Conservation (phyloP, 2,888 invertebrate species). For the Stenurella melanura region DNA sequence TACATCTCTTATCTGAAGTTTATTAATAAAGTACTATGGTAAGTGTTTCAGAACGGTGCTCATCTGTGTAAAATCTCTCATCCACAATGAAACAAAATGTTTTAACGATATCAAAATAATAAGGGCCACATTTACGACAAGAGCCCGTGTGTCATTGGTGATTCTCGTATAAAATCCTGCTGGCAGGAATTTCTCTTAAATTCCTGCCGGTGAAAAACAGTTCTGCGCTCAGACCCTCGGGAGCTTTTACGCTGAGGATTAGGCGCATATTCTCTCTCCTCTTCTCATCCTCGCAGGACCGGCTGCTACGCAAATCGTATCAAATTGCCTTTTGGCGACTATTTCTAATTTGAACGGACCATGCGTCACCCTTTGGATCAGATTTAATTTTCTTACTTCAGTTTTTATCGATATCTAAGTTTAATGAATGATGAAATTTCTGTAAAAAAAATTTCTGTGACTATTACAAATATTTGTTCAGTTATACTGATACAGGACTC, state of each 20-base stretch:
- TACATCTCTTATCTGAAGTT: background rate
- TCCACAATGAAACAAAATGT: slow-evolving; percentile 62
- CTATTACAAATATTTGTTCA: no score
- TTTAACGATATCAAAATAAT: slow-evolving; percentile 66
- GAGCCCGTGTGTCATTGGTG: slow-evolving; percentile 64
- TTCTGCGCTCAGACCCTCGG: slow-evolving; percentile 55
- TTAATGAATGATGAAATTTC: no score
- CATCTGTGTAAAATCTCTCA: slow-evolving; percentile 52
- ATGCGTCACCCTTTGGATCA: background rate
- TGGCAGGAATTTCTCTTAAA: slow-evolving; percentile 55
- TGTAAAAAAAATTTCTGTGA: no score
- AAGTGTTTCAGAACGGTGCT: slow-evolving; percentile 18
- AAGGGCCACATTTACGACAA: slow-evolving; percentile 63
- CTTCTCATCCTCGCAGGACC: slow-evolving; percentile 1
- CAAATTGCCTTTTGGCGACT: slow-evolving; percentile 27
- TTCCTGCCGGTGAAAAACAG: slow-evolving; percentile 59
- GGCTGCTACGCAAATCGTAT: slow-evolving; percentile 16
- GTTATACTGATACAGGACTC: no score
- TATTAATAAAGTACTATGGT: slow-evolving; percentile 17
- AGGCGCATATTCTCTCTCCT: slow-evolving; percentile 51
- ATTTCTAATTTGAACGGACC: background rate
- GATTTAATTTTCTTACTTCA: background rate
- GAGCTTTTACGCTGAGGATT: slow-evolving; percentile 60
- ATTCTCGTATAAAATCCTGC: slow-evolving; percentile 60
- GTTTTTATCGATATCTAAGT: no score